phyloP scores from a whole-genome alignment of 64 coral and sea anemone species.

The Exaiptasia diaphana region DNA sequence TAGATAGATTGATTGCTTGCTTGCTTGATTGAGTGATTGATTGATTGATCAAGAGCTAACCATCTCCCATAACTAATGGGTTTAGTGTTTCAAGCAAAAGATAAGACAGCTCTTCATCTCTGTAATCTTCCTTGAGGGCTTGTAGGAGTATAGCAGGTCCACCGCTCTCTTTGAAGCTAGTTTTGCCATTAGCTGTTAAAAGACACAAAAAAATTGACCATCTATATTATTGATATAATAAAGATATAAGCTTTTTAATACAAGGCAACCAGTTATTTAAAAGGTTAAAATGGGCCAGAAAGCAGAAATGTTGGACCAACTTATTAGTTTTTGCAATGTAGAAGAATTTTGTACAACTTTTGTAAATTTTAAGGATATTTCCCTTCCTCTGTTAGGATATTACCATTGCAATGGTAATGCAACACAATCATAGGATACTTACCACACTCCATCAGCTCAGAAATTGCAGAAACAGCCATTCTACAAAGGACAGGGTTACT shows the following conservation, averaged over 20 bases:
- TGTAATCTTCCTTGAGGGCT: conserved; percentile 38
- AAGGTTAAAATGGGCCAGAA: no score
- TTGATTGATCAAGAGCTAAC: no score
- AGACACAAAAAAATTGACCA: background rate
- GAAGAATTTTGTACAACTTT: background rate
- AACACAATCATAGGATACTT: no score
- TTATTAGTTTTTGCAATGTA: no score
- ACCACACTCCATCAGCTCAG: conserved; percentile 38
- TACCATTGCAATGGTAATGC: no score
- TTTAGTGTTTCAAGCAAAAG: conserved; percentile 58
- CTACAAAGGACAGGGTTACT: conserved; percentile 42
- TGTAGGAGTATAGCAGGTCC: conserved; percentile 52
- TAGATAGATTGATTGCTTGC: no score
- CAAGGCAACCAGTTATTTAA: no score
- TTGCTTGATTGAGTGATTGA: no score
- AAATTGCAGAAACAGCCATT: conserved; percentile 80
- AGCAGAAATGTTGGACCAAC: no score
- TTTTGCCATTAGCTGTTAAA: conserved; percentile 59
- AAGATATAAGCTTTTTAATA: no score
- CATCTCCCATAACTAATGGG: conserved; percentile 61
- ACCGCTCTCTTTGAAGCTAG: conserved; percentile 63
- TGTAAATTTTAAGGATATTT: no score
- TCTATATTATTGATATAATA: no score
- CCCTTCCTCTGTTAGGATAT: background rate
- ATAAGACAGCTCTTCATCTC: conserved; percentile 76